Base-by-base conservation (phyloP, 2,888 invertebrate species). In the Podabrus alpinus region DNA sequence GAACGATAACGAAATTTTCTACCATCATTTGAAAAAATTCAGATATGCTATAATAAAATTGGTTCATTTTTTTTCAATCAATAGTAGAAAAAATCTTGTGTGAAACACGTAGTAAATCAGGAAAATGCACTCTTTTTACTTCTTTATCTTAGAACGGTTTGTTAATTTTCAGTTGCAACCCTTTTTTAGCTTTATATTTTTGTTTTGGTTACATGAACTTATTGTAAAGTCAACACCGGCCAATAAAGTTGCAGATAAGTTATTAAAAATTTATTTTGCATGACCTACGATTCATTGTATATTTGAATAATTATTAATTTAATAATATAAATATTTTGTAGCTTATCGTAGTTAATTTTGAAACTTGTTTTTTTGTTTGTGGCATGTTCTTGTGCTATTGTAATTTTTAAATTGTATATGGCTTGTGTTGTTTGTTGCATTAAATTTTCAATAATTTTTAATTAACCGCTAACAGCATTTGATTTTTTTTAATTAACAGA, bases 401-500 rank as follows among this genome's bases (percentile, higher is more conserved):
- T n/a, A 45, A 45, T 13, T 45, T 45, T 45, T 45, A 45, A 67
- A 19, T 67, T 67, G 29, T 15, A 29, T 45, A 24, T 72, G 29
- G 16, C 24, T 72, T 67, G 61, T 72, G 68, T 67, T 64, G 64
- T n/a, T n/a, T 60, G 24, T 62, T 68, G 59, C 60, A 45, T 72
- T 64, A 60, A n/a, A 13, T 59, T 59, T 67, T 15, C 15, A 24
- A 21, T n/a, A 16, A 13, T 11, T 66, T 68, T 72, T 10, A 15
- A 29, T 25, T 29, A 16, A 16, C 4, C 15, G 9, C 15, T 45
- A 13, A 29, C n/a, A 29, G 29, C 45, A 24, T 68, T 59, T 59
- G 71, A 66, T 59, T 66, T 80, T 80, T 77, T 77, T 73, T 73
- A 73, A 68, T 78, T 82, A 81, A 83, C 83, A 87, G 85, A 88